Base-by-base conservation (phyloP, 2,888 invertebrate genomes). In the Tricholauxania praeusta region DNA sequence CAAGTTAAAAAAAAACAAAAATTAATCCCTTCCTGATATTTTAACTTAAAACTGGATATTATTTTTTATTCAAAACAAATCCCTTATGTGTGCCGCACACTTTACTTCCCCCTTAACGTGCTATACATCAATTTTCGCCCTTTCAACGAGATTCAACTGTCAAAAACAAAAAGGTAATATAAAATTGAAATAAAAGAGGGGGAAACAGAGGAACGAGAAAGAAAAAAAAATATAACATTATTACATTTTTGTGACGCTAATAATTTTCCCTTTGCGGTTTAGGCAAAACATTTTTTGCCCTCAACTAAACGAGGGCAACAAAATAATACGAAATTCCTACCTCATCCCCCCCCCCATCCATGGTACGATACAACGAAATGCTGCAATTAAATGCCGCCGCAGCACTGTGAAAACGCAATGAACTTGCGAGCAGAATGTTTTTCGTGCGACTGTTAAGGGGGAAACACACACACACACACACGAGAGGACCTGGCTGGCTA, bases 201-300 rank as follows among this genome's bases (percentile, higher is more conserved):
- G 10, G 10, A 39, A 39, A 10, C 5, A 39, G 10, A 39, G 39
- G 10, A 39, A 39, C 10, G 39, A 39, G 39, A 7, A 39, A 10
- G 5, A 39, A 55, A 22, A 53, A 53, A 55, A 55, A 55, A 55
- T 51, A 62, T 69, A 60, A 69, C 69, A 69, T 69, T 69, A 69
- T 69, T 69, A 69, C 69, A 62, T 60, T 69, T 60, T 17, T 52
- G 69, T 60, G 69, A 69, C 69, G 69, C 69, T 69, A 69, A 69
- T 69, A 69, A 69, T 69, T 69, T 48, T 69, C 62, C 17, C 69
- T 60, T 52, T 69, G 69, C 60, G 69, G 69, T 69, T 69, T 51
- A 60, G 32, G 60, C 60, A 32, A 60, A 28, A 39, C 69, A 69
- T 48, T 57, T 59, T 48, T 67, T 49, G 68, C 69, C 48, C 55